Evolutionary conservation across 2,888 invertebrate genomes (phyloP).

Genomic region (Lypha dubia): DNA sequence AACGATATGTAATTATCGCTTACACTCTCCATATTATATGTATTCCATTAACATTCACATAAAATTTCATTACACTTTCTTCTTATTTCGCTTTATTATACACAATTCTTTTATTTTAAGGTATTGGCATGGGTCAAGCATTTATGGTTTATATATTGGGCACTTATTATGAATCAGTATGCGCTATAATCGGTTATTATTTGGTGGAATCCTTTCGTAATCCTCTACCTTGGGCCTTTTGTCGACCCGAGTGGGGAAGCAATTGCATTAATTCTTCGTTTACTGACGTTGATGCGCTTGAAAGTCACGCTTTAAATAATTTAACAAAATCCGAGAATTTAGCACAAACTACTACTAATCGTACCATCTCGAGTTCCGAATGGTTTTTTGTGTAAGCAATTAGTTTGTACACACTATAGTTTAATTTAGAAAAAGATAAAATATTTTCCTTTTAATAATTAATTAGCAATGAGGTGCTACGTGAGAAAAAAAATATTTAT

Average conservation of each 20-base stretch:
- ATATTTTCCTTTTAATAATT: background rate
- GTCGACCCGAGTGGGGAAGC: slow-evolving; percentile 85
- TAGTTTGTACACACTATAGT: background rate
- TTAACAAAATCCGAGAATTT: slow-evolving; percentile 42
- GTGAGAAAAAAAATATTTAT: slow-evolving; percentile 84
- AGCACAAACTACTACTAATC: slow-evolving; percentile 60
- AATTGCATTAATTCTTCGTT: slow-evolving; percentile 81
- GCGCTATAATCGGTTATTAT: slow-evolving; percentile 86
- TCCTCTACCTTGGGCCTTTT: slow-evolving; percentile 87
- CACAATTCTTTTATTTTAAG: slow-evolving; percentile 78
- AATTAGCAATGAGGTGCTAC: slow-evolving; percentile 84
- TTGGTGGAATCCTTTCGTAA: slow-evolving; percentile 86
- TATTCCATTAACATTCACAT: background rate
- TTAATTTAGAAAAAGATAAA: background rate
- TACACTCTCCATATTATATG: background rate
- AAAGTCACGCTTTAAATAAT: slow-evolving; percentile 46
- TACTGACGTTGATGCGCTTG: slow-evolving; percentile 1
- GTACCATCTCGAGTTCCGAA: slow-evolving; percentile 84
- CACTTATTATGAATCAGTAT: slow-evolving; percentile 86
- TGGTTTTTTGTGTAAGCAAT: slow-evolving; percentile 84
- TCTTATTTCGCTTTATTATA: background rate
- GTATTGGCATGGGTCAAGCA: slow-evolving; percentile 85
- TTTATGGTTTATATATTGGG: slow-evolving; percentile 85
- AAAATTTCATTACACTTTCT: background rate
- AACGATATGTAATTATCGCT: background rate